Percentiles rank a stretch among this genome's conserved stretches.
phyloP scores from a whole-genome alignment of 2,888 invertebrate genomes.

The Dendrolimus houi region DNA sequence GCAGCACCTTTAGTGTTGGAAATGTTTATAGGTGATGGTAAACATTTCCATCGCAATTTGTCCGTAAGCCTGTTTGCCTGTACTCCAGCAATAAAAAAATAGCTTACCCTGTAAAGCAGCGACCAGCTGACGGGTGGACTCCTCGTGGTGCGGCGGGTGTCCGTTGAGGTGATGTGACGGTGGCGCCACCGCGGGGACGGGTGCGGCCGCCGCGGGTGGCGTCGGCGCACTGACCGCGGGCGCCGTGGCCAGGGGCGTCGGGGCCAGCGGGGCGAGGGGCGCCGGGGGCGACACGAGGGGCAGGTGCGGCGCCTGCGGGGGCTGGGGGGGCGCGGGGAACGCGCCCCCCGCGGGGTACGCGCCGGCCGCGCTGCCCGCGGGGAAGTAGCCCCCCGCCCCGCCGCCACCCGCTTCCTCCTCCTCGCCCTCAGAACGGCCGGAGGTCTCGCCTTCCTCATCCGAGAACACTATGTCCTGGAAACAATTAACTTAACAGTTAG shows the following conservation, averaged over 20 bases:
- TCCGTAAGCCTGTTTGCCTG: too few relatives aligned
- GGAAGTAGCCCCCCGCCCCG: slow-evolving; percentile 17
- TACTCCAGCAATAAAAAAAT: background rate
- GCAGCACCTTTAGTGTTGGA: too few relatives aligned
- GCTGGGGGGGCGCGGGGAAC: slow-evolving; percentile 51
- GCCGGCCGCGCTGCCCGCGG: slow-evolving; percentile 18
- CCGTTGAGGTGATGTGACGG: slow-evolving; percentile 26
- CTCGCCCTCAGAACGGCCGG: slow-evolving; percentile 79
- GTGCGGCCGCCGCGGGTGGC: slow-evolving; percentile 14
- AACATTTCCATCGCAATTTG: too few relatives aligned
- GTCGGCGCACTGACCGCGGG: slow-evolving; percentile 19
- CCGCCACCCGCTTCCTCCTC: slow-evolving; percentile 72
- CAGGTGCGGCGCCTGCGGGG: slow-evolving; percentile 44
- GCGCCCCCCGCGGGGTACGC: slow-evolving; percentile 18
- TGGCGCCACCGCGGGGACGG: slow-evolving; percentile 31
- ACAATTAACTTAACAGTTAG: too few relatives aligned
- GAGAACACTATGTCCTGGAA: slow-evolving; percentile 74
- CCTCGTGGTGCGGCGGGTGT: slow-evolving; percentile 28
- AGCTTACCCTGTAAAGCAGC: slow-evolving; percentile 37
- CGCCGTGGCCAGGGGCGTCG: slow-evolving; percentile 26
- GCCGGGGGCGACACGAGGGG: slow-evolving; percentile 27
- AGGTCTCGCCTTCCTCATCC: slow-evolving; percentile 73
- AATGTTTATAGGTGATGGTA: too few relatives aligned
- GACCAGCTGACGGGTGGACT: slow-evolving; percentile 28
- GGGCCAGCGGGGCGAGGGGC: slow-evolving; percentile 25